Percentiles rank a stretch among this genome's conserved stretches.
Conservation (phyloP, 1,140 invertebrate genomes). For the Paraescarpia echinospica region DNA sequence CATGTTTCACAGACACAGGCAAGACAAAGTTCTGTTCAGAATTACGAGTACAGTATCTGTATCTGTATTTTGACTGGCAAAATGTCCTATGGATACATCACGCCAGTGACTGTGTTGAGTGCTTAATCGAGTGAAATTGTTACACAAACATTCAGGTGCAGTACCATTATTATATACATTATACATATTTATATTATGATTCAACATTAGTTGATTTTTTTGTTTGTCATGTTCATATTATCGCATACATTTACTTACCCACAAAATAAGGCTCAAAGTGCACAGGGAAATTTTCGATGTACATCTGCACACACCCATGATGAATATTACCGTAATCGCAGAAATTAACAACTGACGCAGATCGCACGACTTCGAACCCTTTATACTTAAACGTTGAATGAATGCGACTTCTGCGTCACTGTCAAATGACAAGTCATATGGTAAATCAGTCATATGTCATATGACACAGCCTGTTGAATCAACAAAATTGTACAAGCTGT, state of each 20-base stretch:
- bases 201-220: no score
- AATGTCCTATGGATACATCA: no score
- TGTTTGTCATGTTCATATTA: no score
- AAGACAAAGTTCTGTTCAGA: no score
- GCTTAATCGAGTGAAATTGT: no score
- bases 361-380: not conserved
- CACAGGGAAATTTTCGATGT: constrained; percentile 15
- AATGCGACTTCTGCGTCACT: not conserved
- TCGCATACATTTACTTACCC: constrained; percentile 10
- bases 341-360: not conserved
- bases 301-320: constrained; percentile 6
- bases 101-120: no score
- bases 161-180: no score
- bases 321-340: constrained; percentile 5
- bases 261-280: not conserved
- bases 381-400: not conserved
- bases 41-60: no score
- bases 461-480: not conserved
- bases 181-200: no score
- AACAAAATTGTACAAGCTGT: not conserved
- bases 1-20: no score
- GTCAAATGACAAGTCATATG: constrained; percentile 2
- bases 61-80: no score
- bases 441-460: not conserved
- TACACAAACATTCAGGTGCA: no score